Conservation (phyloP, 2,113 vertebrate genomes). For the Calidris pugnax region DNA sequence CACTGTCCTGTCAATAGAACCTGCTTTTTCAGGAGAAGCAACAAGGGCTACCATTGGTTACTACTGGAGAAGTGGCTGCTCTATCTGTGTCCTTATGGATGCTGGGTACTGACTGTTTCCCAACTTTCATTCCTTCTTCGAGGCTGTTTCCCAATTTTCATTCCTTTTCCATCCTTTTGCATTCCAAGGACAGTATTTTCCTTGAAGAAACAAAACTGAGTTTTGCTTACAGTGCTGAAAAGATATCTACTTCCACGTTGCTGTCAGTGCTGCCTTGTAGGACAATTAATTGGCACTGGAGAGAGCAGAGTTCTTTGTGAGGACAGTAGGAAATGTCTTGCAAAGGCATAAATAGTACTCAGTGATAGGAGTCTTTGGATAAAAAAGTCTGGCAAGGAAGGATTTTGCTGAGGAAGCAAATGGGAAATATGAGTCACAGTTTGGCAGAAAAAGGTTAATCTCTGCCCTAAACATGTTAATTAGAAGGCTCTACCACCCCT, state of each 20-base stretch:
- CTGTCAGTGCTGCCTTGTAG: background rate
- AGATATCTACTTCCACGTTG: background rate
- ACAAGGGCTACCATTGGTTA: background rate
- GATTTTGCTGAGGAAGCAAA: background rate
- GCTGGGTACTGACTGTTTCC: background rate
- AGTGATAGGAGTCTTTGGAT: background rate
- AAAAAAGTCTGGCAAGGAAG: background rate
- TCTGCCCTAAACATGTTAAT: background rate
- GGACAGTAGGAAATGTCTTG: background rate
- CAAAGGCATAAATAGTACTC: background rate
- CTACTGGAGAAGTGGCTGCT: background rate
- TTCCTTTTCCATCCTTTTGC: background rate
- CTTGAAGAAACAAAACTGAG: background rate
- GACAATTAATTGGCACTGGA: background rate
- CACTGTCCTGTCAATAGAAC: background rate
- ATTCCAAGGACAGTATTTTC: background rate
- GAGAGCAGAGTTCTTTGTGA: background rate
- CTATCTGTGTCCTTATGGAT: background rate
- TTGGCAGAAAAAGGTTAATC: background rate
- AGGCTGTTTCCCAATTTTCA: background rate
- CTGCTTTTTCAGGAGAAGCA: background rate
- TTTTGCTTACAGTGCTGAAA: background rate
- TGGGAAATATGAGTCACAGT: background rate
- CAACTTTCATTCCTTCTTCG: background rate
- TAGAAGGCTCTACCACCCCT: background rate